These are phyloP conservation scores for Florisuga fusca DNA, from an alignment of 2,797 vertebrate genomes.

Conservation along the genomic window DNA sequence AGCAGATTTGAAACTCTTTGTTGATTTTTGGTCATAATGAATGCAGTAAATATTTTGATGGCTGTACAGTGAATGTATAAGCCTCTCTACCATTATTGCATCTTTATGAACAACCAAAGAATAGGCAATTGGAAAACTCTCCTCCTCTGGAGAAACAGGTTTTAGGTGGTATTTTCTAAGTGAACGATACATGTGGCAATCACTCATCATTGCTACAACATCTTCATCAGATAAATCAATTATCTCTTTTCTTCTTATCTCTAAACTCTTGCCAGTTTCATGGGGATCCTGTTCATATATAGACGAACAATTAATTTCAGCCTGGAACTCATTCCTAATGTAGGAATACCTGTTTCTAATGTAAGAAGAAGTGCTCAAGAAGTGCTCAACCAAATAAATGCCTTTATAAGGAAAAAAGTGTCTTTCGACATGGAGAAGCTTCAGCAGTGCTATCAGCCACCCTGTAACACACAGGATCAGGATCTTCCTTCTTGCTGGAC, in stretches of 20 bases:
- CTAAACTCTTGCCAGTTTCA: conserved; percentile 90
- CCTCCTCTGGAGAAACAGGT: conserved; percentile 79
- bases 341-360: conserved; percentile 70
- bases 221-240: conserved; percentile 85
- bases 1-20: conserved; percentile 83
- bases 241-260: conserved; percentile 82
- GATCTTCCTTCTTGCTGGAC: conserved; percentile 78
- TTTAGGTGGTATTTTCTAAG: conserved; percentile 82
- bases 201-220: conserved; percentile 80
- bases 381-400: conserved; percentile 84
- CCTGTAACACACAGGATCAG: conserved; percentile 77
- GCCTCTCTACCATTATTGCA: conserved; percentile 89
- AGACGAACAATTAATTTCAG: conserved; percentile 86
- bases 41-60: conserved; percentile 92
- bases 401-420: conserved; percentile 76
- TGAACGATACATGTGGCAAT: conserved; percentile 81
- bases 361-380: conserved; percentile 79
- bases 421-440: conserved; percentile 82
- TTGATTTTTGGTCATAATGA: conserved; percentile 91
- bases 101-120: conserved; percentile 92
- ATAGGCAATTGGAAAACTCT: conserved; percentile 87
- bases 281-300: conserved; percentile 88
- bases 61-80: conserved; percentile 88
- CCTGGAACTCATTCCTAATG: conserved; percentile 38
- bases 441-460: conserved; percentile 83